phyloP scores from a whole-genome alignment of 2,888 invertebrate genomes.

The Drosophila crucigera region DNA sequence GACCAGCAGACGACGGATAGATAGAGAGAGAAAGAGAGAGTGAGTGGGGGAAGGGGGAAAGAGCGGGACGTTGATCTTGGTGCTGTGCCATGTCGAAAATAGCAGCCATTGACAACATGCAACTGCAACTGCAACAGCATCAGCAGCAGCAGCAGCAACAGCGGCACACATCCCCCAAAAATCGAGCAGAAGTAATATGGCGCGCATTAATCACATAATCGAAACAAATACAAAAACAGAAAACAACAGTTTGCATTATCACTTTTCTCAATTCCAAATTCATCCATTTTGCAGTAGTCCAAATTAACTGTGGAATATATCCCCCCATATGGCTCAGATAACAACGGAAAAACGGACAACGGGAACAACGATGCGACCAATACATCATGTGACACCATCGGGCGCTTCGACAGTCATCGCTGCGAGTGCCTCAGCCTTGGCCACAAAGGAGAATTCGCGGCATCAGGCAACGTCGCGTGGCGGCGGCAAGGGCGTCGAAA shows the following conservation, averaged over 20 bases:
- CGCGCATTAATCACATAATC: conserved; percentile 50
- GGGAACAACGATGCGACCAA: conserved; percentile 41
- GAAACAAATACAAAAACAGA: conserved; percentile 25
- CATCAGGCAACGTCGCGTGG: conserved; percentile 30
- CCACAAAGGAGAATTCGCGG: conserved; percentile 79
- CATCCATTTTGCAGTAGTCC: conserved; percentile 58
- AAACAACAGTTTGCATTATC: neutral
- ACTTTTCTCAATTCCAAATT: neutral
- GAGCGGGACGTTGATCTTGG: conserved; percentile 73
- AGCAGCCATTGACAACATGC: conserved; percentile 76
- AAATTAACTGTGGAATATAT: conserved; percentile 76
- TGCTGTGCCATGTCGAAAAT: conserved; percentile 84
- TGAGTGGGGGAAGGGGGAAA: neutral
- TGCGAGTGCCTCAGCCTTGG: conserved; percentile 26
- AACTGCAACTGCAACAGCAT: conserved; percentile 16
- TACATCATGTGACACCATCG: conserved; percentile 35
- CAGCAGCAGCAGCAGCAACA: neutral
- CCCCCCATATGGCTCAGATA: conserved; percentile 82
- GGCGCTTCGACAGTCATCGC: conserved; percentile 12
- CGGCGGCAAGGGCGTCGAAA: conserved; percentile 79
- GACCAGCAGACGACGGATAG: conserved; percentile 33
- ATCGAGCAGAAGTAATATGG: conserved; percentile 43
- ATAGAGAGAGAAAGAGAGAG: neutral
- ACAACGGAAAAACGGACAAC: conserved; percentile 83
- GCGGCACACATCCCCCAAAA: conserved; percentile 6